Evolutionary conservation across 2,888 invertebrate species (phyloP), one percentile per base, ranked within the genome.

Genomic region (Bellardia bayeri): DNA sequence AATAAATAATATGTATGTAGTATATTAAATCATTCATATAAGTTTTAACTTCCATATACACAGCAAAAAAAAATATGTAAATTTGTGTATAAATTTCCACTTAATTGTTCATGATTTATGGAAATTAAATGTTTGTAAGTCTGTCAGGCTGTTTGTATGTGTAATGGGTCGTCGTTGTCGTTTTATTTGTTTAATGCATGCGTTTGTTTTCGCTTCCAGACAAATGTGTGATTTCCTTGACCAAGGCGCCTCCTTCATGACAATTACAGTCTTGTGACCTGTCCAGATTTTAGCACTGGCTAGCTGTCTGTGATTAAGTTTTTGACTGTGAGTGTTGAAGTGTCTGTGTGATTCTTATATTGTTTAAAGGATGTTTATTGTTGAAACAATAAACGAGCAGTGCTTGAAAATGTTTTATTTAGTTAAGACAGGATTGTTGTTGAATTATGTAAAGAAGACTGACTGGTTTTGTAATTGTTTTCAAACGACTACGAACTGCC

Each of bases 211-310:
- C 23, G 68, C 74, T 63, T 23, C 13, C 75, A 69, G 79, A 80
- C 63, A 81, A 64, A 64, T 81, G 76, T 71, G 76, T 71, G 75
- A 85, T 63, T 75, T 81, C 75, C 71, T 66, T 71, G 69, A 49
- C 23, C 56, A 33, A 33, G 16, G 49, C 42, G 23, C 11, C 79
- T 16, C 40, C 42, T 64, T 51, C 14, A 40, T 80, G 63, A 81
- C 71, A 64, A 81, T 54, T 42, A 54, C 42, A 64, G 63, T 64
- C 61, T 91, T 61, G 90, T 91, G 91, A 91, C 91, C 42, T 89
- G 30, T 23, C 66, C 71, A 49, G 56, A 63, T 84, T 72, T 58
- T 64, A 51, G 13, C 76, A 74, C 16, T 23, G 42, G 11, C 16
- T 23, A 37, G 11, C 42, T 30, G 51, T 64, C 40, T 33, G 56